phyloP scores from a whole-genome alignment of 2,888 invertebrate species.

The Mechanitis messenoides region DNA sequence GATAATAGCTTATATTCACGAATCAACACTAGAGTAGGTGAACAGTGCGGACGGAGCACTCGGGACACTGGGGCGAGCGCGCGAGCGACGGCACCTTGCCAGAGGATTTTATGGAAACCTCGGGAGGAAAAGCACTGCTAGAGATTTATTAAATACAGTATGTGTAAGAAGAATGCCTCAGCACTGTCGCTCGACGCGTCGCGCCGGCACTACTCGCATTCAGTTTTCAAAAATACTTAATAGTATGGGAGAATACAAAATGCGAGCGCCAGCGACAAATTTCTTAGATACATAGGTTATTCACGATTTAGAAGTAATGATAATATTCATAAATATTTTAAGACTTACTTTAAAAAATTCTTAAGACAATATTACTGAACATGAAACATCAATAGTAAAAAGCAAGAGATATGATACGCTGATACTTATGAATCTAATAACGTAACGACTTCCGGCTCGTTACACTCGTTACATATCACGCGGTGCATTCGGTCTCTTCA shows the following conservation, averaged over 20 bases:
- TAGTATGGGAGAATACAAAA: not conserved
- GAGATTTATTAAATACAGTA: too few species aligned
- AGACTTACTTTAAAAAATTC: conserved; percentile 35
- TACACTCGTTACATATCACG: too few species aligned
- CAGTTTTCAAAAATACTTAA: conserved; percentile 3
- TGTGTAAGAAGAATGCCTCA: too few species aligned
- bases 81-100: not conserved
- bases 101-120: too few species aligned
- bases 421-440: conserved; percentile 10
- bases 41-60: conserved; percentile 32
- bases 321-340: conserved; percentile 18
- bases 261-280: conserved; percentile 11
- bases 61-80: conserved; percentile 21
- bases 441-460: conserved; percentile 4
- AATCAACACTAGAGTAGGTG: conserved; percentile 41
- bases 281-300: conserved; percentile 22
- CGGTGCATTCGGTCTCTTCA: conserved; percentile 7
- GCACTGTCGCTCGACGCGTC: not conserved
- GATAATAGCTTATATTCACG: conserved; percentile 37
- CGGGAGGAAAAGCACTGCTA: too few species aligned
- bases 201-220: not conserved
- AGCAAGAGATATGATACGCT: conserved; percentile 37
- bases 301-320: conserved; percentile 23
- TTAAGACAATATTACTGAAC: conserved; percentile 13
- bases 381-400: conserved; percentile 30